A percentile compares a stretch with the other conserved stretches of the same genome.
Evolutionary conservation across 2,888 invertebrate genomes (phyloP).

Genomic region (Dynastes grantii): DNA sequence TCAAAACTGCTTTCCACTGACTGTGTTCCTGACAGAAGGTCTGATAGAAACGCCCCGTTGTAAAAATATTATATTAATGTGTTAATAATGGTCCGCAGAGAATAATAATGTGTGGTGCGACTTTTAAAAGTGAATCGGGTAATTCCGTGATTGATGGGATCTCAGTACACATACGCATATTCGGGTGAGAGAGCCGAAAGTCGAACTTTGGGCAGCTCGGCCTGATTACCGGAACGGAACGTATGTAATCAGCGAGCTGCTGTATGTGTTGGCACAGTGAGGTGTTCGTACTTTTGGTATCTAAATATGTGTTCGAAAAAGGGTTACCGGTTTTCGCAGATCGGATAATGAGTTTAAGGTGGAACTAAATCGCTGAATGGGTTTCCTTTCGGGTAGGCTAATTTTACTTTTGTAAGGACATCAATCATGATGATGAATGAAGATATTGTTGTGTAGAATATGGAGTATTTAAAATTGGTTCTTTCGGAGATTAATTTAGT

Average conservation of each 20-base stretch:
- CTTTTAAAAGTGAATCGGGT: constrained; percentile 60
- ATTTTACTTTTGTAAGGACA: constrained; percentile 9
- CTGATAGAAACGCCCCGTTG: constrained; percentile 69
- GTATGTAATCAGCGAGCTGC: constrained; percentile 8
- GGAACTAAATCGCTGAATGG: background rate
- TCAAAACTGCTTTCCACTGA: constrained; percentile 66
- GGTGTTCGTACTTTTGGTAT: background rate
- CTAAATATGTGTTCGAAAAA: background rate
- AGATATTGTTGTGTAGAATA: background rate
- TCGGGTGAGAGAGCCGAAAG: no score
- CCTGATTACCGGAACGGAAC: constrained; percentile 21
- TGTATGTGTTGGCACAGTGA: background rate
- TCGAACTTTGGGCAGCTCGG: background rate
- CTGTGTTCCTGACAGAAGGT: constrained; percentile 69
- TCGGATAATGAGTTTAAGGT: constrained; percentile 8
- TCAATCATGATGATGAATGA: constrained; percentile 11
- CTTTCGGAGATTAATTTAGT: no score
- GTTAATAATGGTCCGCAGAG: constrained; percentile 69
- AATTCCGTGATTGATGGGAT: constrained; percentile 51
- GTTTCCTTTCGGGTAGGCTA: constrained; percentile 13
- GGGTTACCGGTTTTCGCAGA: constrained; percentile 23
- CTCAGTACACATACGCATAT: background rate
- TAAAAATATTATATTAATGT: constrained; percentile 71
- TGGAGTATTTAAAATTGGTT: no score
- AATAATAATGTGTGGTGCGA: constrained; percentile 65